These are phyloP conservation scores for Poecile atricapillus DNA, from an alignment of 2,113 vertebrate genomes.

Conservation along the genomic window DNA sequence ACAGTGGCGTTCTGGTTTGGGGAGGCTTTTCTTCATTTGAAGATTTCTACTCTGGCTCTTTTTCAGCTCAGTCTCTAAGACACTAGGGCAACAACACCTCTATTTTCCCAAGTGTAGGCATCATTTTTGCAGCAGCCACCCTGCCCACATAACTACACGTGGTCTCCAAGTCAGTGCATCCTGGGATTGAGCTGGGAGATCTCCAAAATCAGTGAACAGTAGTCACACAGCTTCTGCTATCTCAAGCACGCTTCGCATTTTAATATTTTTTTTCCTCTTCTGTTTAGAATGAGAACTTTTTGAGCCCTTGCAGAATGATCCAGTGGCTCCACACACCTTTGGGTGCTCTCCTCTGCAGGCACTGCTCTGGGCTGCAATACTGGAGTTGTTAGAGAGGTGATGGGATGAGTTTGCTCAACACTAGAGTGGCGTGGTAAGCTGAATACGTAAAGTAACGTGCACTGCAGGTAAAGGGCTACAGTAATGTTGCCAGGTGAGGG, in stretches of 20 bases:
- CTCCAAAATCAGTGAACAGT: background rate
- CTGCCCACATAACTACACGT: fast-evolving
- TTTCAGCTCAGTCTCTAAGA: background rate
- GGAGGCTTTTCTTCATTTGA: background rate
- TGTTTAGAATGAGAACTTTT: background rate
- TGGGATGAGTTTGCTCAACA: background rate
- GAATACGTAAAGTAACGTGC: background rate
- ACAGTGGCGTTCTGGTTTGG: background rate
- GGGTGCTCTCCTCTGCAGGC: background rate
- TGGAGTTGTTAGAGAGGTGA: fast-evolving
- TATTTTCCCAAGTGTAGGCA: background rate
- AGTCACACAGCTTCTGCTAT: background rate
- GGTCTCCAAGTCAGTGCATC: background rate
- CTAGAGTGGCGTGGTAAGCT: background rate
- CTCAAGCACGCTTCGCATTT: background rate
- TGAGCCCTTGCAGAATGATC: background rate
- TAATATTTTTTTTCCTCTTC: background rate
- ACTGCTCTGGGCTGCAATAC: background rate
- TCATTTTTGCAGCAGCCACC: background rate
- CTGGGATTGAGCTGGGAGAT: background rate
- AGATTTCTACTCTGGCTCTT: background rate
- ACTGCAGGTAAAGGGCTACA: background rate
- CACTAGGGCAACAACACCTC: background rate
- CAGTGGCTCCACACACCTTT: background rate
- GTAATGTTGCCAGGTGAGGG: background rate